These are phyloP conservation scores for Gobius niger DNA, from an alignment of 2,113 vertebrate species.

Conservation along the genomic window DNA sequence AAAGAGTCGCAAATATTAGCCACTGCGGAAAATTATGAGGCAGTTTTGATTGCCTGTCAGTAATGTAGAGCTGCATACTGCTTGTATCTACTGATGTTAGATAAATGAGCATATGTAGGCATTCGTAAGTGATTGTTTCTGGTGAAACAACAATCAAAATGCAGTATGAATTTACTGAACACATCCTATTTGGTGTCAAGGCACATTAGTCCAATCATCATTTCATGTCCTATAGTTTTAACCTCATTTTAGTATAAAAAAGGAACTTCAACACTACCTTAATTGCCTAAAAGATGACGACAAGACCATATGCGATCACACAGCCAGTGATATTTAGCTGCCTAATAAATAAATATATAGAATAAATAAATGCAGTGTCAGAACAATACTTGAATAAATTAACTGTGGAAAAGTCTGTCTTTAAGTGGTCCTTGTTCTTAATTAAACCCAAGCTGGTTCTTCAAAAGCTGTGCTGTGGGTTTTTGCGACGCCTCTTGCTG, in stretches of 20 bases:
- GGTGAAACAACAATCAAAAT: conserved; percentile 64
- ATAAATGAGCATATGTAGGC: conserved; percentile 37
- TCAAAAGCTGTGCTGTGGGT: conserved; percentile 21
- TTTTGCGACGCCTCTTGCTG: conserved; percentile 17
- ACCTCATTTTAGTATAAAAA: conserved; percentile 39
- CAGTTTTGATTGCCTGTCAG: conserved; percentile 26
- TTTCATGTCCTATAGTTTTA: conserved; percentile 34
- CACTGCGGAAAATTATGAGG: conserved; percentile 25
- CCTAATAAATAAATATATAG: conserved; percentile 76
- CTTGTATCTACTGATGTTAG: conserved; percentile 14
- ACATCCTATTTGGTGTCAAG: conserved; percentile 76
- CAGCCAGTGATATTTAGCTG: conserved; percentile 62
- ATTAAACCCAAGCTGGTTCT: conserved; percentile 33
- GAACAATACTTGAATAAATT: conserved; percentile 75
- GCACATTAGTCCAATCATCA: conserved; percentile 75
- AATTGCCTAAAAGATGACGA: conserved; percentile 23
- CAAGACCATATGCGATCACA: conserved; percentile 48
- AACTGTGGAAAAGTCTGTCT: conserved; percentile 52
- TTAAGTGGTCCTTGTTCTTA: conserved; percentile 43
- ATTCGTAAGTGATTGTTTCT: conserved; percentile 33
- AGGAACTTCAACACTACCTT: conserved; percentile 46
- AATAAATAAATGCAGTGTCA: conserved; percentile 75
- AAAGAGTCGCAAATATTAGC: conserved; percentile 16
- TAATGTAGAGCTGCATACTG: conserved; percentile 15
- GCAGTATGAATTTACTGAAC: conserved; percentile 56